Conservation (phyloP, 1,140 invertebrate species). For the Heterodera carotae region DNA sequence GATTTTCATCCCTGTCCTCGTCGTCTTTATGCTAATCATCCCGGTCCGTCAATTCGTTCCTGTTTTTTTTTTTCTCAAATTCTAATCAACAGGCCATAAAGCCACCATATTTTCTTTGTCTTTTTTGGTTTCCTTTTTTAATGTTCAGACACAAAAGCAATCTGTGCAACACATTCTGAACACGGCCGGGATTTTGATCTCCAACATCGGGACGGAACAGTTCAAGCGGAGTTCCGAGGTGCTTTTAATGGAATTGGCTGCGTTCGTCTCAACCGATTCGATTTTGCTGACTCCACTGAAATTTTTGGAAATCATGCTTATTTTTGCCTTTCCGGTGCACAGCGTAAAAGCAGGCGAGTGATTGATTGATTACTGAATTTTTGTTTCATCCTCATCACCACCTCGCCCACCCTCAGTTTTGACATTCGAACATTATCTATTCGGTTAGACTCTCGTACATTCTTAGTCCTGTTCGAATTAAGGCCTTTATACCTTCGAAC, state of each 20-base stretch:
- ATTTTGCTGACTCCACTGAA: slow-evolving; percentile 20
- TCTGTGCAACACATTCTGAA: slow-evolving; percentile 38
- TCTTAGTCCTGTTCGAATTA: no score
- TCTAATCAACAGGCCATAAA: no score
- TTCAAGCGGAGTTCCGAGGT: slow-evolving; percentile 25
- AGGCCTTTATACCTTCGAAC: no score
- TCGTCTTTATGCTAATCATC: no score
- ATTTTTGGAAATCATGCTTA: slow-evolving; percentile 24
- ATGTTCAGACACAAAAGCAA: slow-evolving; percentile 33
- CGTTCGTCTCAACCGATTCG: slow-evolving; percentile 20
- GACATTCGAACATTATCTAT: no score
- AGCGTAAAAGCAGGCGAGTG: slow-evolving; percentile 33
- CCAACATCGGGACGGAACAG: slow-evolving; percentile 49
- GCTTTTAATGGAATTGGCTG: slow-evolving; percentile 19
- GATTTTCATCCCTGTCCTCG: no score
- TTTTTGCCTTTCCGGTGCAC: slow-evolving; percentile 32
- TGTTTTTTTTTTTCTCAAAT: background rate
- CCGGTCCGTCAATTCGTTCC: no score
- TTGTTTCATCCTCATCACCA: no score
- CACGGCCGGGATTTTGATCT: slow-evolving; percentile 41
- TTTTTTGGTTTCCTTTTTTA: background rate
- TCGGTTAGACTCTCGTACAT: no score
- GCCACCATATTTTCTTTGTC: no score
- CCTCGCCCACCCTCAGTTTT: no score
- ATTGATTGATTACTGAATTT: background rate